These are phyloP conservation scores for Centropristis striata DNA, from an alignment of 2,113 vertebrate species.

Conservation along the genomic window DNA sequence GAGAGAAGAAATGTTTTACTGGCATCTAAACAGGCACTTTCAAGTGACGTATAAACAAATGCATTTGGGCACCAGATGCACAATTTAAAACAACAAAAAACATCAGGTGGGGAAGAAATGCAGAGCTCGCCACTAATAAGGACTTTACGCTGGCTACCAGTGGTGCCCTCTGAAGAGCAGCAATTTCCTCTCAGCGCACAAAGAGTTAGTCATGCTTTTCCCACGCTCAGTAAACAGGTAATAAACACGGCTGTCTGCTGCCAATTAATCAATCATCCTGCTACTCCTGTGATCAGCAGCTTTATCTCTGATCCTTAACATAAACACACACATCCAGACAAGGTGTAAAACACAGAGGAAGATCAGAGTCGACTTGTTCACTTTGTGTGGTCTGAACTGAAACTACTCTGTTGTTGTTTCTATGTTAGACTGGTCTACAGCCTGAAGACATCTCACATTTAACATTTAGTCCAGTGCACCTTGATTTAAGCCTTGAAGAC, in stretches of 20 bases:
- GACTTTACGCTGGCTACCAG: background rate
- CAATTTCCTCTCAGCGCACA: slow-evolving; percentile 5
- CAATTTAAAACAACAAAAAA: slow-evolving; percentile 8
- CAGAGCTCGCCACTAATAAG: background rate
- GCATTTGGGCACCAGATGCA: slow-evolving; percentile 52
- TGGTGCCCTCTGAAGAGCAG: slow-evolving; percentile 18
- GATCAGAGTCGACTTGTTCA: too few species aligned
- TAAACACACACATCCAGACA: background rate
- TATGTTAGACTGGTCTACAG: background rate
- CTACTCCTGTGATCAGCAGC: background rate
- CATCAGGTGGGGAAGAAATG: slow-evolving; percentile 32
- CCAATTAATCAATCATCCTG: slow-evolving; percentile 11
- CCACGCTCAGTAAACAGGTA: slow-evolving; percentile 17
- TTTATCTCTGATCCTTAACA: background rate
- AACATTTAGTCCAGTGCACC: background rate
- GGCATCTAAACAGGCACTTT: slow-evolving; percentile 41
- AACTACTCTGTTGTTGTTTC: too few species aligned
- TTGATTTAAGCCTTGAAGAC: background rate
- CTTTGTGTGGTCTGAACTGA: background rate
- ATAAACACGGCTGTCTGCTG: slow-evolving; percentile 10
- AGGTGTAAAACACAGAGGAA: background rate
- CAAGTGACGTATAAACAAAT: slow-evolving; percentile 1
- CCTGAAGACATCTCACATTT: background rate
- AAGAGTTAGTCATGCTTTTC: slow-evolving; percentile 26
- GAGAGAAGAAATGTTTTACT: slow-evolving; percentile 44